These are phyloP conservation scores for Petaurus breviceps DNA, from an alignment of 2,113 vertebrate species.

Conservation along the genomic window DNA sequence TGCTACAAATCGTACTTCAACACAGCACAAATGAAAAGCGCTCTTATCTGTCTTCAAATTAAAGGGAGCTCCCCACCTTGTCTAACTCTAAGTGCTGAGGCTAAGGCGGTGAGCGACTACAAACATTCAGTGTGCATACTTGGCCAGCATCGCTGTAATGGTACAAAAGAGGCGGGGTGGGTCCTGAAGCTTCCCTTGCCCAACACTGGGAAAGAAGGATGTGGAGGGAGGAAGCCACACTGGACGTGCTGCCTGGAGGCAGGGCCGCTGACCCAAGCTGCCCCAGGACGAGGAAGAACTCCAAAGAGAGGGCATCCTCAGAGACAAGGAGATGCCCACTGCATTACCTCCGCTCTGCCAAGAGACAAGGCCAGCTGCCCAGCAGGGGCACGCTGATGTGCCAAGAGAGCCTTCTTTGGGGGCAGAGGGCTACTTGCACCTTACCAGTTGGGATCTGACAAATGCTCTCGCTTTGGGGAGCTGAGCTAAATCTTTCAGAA, in stretches of 20 bases:
- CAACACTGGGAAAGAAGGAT: neutral
- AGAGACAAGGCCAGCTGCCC: neutral
- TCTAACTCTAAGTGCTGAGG: neutral
- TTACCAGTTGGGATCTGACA: neutral
- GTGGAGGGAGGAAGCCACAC: neutral
- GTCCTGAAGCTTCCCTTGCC: neutral
- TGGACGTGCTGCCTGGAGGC: no score
- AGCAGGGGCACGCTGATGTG: neutral
- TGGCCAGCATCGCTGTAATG: neutral
- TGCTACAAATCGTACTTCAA: neutral
- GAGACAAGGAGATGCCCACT: neutral
- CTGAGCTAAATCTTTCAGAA: neutral
- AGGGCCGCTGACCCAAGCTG: no score
- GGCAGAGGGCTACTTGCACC: neutral
- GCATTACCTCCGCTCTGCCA: neutral
- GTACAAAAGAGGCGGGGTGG: neutral
- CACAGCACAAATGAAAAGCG: neutral
- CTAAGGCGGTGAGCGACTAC: no score
- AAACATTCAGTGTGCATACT: no score
- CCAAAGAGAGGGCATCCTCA: neutral
- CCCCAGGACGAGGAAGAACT: neutral
- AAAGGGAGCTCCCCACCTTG: neutral
- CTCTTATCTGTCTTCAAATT: neutral
- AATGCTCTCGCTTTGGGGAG: neutral
- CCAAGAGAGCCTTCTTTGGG: neutral